phyloP scores from a whole-genome alignment of 2,113 vertebrate species.

The Bubo scandiacus region DNA sequence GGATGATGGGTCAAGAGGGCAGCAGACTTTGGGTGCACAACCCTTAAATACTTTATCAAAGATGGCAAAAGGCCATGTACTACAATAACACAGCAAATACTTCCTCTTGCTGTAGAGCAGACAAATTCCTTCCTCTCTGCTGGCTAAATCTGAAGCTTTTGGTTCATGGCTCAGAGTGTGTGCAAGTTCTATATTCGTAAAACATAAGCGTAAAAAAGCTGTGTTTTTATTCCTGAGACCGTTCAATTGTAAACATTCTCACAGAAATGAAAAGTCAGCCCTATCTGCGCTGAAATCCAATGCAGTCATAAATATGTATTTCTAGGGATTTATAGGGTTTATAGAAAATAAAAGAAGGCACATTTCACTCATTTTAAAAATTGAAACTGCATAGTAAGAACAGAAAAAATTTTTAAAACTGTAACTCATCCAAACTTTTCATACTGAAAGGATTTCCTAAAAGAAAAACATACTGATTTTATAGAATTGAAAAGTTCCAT shows the following conservation, averaged over 20 bases:
- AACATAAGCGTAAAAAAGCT: neutral
- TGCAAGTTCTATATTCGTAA: neutral
- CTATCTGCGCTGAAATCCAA: neutral
- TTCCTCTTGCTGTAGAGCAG: constrained; percentile 74
- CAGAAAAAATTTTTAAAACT: neutral
- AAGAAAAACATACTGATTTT: neutral
- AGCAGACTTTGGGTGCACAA: constrained; percentile 77
- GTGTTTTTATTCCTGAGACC: neutral
- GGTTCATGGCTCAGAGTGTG: constrained; percentile 9
- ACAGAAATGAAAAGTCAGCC: constrained; percentile 7
- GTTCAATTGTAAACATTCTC: constrained; percentile 3
- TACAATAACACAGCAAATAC: constrained; percentile 72
- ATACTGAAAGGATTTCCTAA: neutral
- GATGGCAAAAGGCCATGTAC: constrained; percentile 76
- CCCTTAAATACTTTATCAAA: constrained; percentile 72
- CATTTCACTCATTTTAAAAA: neutral
- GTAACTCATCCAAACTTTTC: neutral
- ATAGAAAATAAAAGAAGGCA: neutral
- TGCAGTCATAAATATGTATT: neutral
- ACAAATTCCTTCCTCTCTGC: constrained; percentile 73
- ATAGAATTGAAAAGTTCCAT: neutral
- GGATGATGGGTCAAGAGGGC: constrained; percentile 76
- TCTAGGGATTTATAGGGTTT: neutral
- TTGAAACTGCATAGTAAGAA: neutral
- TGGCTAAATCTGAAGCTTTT: constrained; percentile 48